Evolutionary conservation across 2,888 invertebrate species (phyloP).

Genomic region (Platerodrilus igneus): DNA sequence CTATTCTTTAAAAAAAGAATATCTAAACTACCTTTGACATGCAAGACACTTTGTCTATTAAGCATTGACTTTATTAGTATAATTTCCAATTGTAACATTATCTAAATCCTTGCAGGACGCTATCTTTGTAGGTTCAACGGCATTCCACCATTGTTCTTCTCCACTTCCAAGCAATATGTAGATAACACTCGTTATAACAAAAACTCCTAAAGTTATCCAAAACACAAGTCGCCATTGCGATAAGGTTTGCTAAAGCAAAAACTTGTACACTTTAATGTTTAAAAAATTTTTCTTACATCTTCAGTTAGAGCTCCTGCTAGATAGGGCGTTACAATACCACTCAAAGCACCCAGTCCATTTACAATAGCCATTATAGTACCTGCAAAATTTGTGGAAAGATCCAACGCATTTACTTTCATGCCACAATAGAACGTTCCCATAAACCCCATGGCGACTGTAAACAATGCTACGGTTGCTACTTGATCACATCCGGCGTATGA

Average conservation of each 20-base stretch:
- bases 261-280: constrained; percentile 1
- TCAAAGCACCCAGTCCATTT: constrained; percentile 58
- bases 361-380: constrained; percentile 61
- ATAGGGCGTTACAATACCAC: constrained; percentile 60
- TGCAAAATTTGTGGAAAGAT: constrained; percentile 60
- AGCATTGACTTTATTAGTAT: no score
- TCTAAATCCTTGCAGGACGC: no score
- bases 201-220: constrained; percentile 70
- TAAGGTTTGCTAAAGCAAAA: constrained; percentile 54
- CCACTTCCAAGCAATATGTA: constrained; percentile 70
- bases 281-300: constrained; percentile 49
- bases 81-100: no score
- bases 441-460: constrained; percentile 59
- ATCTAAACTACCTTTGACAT: no score
- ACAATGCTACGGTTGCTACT: constrained; percentile 50
- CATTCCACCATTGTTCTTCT: constrained; percentile 73
- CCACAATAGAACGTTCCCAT: constrained; percentile 69
- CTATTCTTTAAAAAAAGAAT: no score
- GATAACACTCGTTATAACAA: constrained; percentile 62
- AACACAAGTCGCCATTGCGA: constrained; percentile 74
- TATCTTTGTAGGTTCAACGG: constrained; percentile 44
- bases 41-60: no score
- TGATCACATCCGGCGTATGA: constrained; percentile 59
- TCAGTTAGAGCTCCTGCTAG: constrained; percentile 57
- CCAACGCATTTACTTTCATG: constrained; percentile 62